Evolutionary conservation across 2,113 vertebrate genomes (phyloP).

Genomic region (Callospermophilus lateralis): DNA sequence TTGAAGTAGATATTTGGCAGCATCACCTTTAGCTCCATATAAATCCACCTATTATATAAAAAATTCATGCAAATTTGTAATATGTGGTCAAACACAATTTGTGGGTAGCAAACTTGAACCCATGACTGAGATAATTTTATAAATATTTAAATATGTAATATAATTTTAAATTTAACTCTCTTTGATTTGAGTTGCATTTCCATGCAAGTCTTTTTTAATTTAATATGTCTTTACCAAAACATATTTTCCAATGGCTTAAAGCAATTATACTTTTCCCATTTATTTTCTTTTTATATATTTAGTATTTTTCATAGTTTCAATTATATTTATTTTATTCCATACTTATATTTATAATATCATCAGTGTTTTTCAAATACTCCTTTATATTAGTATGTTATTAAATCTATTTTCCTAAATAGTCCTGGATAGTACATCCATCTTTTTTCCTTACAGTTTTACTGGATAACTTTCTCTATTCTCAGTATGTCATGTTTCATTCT

Average conservation of each 20-base stretch:
- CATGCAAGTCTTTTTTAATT: too few species aligned
- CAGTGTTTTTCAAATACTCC: not conserved
- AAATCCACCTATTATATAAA: not conserved
- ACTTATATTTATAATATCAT: not conserved
- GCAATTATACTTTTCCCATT: accelerated
- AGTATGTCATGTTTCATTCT: not conserved
- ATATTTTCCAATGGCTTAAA: not conserved
- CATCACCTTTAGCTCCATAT: not conserved
- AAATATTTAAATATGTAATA: too few species aligned
- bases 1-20: not conserved
- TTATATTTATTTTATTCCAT: not conserved
- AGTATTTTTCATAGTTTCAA: not conserved
- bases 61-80: not conserved
- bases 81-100: not conserved
- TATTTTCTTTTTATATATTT: not conserved
- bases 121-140: not conserved
- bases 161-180: not conserved
- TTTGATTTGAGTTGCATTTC: not conserved
- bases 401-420: not conserved
- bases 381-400: not conserved
- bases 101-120: not conserved
- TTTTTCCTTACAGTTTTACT: not conserved
- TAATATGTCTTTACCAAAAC: not conserved
- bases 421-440: accelerated
- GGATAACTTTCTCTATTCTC: not conserved